These are phyloP conservation scores for Timandra comae DNA, from an alignment of 2,888 invertebrate genomes.

Conservation along the genomic window DNA sequence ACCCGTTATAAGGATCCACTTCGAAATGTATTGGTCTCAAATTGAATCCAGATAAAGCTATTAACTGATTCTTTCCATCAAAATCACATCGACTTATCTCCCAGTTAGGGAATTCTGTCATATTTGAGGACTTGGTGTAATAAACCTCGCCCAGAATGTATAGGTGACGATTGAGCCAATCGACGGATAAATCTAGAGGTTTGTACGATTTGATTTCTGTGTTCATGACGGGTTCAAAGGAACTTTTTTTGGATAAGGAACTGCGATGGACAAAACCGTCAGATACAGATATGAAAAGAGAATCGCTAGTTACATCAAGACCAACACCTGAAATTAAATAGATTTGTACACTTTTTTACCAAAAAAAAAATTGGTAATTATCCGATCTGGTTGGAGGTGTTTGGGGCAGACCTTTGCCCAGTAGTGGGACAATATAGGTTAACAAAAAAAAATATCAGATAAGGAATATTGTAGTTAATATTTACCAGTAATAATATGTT, in stretches of 20 bases:
- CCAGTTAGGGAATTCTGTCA: constrained; percentile 70
- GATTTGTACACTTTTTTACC: no score
- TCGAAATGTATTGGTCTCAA: constrained; percentile 87
- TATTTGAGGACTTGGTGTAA: constrained; percentile 48
- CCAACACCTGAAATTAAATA: constrained; percentile 81
- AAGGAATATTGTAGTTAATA: constrained; percentile 2
- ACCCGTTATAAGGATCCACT: constrained; percentile 95
- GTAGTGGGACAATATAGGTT: not conserved
- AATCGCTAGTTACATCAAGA: constrained; percentile 83
- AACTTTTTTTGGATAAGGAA: constrained; percentile 61
- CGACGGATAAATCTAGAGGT: constrained; percentile 85
- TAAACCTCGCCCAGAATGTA: constrained; percentile 87
- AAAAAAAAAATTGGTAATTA: not conserved
- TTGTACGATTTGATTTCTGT: constrained; percentile 56
- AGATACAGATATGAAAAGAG: constrained; percentile 87
- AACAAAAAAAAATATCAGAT: not conserved
- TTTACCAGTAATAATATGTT: constrained; percentile 62
- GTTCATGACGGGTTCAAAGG: constrained; percentile 63
- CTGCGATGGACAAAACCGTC: constrained; percentile 79
- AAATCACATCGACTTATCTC: constrained; percentile 86
- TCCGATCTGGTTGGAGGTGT: no score
- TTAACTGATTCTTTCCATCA: constrained; percentile 82
- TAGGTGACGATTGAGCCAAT: constrained; percentile 91
- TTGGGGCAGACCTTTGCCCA: not conserved
- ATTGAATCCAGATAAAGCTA: constrained; percentile 82